Evolutionary conservation across 2,113 vertebrate species (phyloP).

Genomic region (Halcyon malimbica): DNA sequence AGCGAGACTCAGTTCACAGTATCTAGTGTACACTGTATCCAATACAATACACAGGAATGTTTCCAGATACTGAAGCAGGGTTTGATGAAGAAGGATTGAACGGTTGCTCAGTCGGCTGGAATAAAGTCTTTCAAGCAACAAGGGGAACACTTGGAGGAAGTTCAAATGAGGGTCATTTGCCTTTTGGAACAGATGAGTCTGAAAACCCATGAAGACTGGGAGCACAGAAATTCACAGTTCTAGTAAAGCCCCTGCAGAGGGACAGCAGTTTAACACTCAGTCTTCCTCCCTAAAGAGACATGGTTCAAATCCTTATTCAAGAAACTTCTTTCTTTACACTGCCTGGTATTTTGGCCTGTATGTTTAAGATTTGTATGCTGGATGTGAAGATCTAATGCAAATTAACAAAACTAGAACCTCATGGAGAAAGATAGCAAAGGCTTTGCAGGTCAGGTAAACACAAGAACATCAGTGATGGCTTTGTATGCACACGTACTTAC

Average conservation of each 20-base stretch:
- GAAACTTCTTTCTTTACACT: not conserved
- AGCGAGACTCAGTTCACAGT: not conserved
- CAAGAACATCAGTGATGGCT: not conserved
- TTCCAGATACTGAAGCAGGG: not conserved
- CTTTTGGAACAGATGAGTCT: slow-evolving; percentile 1
- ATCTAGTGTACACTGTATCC: not conserved
- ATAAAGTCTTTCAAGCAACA: not conserved
- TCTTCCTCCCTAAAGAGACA: not conserved
- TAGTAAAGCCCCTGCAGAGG: not conserved
- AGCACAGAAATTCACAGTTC: not conserved
- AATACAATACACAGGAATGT: rapidly evolving
- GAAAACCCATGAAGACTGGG: not conserved
- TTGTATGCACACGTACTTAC: too few species aligned
- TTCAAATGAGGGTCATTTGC: slow-evolving; percentile 41
- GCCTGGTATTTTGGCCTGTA: not conserved
- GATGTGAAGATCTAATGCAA: not conserved
- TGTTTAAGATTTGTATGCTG: not conserved
- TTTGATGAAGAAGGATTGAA: not conserved
- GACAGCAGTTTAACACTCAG: not conserved
- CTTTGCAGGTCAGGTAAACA: not conserved
- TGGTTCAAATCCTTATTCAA: not conserved
- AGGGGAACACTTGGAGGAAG: slow-evolving; percentile 23
- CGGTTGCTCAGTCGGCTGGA: not conserved
- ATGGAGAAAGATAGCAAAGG: not conserved
- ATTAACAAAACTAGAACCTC: not conserved